Base-by-base conservation (phyloP, 2,113 vertebrate species). In the Dipodomys spectabilis region DNA sequence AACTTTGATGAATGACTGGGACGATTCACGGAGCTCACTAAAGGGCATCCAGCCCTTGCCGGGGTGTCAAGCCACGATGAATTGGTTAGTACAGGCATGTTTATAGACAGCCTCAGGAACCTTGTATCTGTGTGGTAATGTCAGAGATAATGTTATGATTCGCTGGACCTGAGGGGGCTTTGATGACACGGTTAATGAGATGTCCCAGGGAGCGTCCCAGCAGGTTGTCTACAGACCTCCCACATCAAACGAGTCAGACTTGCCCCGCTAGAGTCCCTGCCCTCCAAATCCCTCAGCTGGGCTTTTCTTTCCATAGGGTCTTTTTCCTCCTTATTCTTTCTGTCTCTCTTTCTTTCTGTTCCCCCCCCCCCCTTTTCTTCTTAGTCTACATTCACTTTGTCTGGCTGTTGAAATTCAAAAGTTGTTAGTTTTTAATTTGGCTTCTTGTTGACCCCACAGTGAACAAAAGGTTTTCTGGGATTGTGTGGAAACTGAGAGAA, bases 151-250 rank as follows among this genome's bases (percentile, higher is more conserved):
- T 99, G 99, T 99, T 99, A 98, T 99, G 99, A 99, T 99, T 99
- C 98, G 98, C 98, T 96, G 98, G 97, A 98, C 98, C 98, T 98
- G 97, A 97, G 97, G 98, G 98, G 98, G 98, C 99, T 99, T 99
- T 99, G 99, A 99, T 99, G 99, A 99, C 99, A 99, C 97, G 98
- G 98, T 99, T 99, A 99, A 99, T 99, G 99, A 99, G 98, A 98
- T 98, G 98, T 98, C 99, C 98, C 98, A 97, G 98, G 98, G 99
- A 98, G 98, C 97, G 91, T 98, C 99, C 96, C 99, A 98, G 99
- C 98, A 95, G 99, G 99, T 97, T 98, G 97, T 97, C 98, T 97
- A 95, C 97, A 98, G 99, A 99, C 99, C 99, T 99, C 99, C 99
- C 99, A 99, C 99, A 99, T 99, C 99, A 99, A 99, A 99, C 98